Conservation (phyloP, 2,888 invertebrate genomes). For the Nomada ruficornis region DNA sequence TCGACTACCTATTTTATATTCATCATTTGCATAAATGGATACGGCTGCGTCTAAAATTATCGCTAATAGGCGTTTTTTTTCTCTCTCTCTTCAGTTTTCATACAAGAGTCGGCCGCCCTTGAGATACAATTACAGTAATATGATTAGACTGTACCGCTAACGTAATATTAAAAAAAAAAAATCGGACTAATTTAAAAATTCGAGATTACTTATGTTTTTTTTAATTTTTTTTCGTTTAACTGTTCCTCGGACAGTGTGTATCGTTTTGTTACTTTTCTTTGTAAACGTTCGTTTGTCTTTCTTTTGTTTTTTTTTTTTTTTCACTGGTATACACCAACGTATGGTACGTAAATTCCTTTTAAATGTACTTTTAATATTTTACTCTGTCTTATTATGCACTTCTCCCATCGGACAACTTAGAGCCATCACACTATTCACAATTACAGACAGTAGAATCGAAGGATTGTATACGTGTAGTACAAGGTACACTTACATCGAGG, state of each 20-base stretch:
- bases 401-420: constrained; percentile 78
- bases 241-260: constrained; percentile 77
- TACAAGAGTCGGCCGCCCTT: constrained; percentile 57
- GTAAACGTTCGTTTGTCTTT: constrained; percentile 29
- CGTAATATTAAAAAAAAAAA: constrained; percentile 74
- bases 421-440: constrained; percentile 78
- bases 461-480: constrained; percentile 56
- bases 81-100: constrained; percentile 41
- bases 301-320: constrained; percentile 55
- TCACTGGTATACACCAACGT: constrained; percentile 78
- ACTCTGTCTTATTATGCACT: constrained; percentile 80
- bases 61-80: constrained; percentile 77
- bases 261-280: constrained; percentile 14
- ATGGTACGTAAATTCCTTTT: constrained; percentile 61
- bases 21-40: constrained; percentile 68
- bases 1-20: constrained; percentile 73
- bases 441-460: constrained; percentile 54
- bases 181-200: constrained; percentile 77
- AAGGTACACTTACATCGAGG: constrained; percentile 58
- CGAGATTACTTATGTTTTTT: constrained; percentile 72
- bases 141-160: constrained; percentile 77
- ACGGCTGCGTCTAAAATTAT: constrained; percentile 71
- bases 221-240: constrained; percentile 63
- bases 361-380: constrained; percentile 70
- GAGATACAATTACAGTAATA: constrained; percentile 74